Evolutionary conservation across 30 jellyfish, hydroid and myxozoan genomes (phyloP).

Genomic region (Catostylus mosaicus): DNA sequence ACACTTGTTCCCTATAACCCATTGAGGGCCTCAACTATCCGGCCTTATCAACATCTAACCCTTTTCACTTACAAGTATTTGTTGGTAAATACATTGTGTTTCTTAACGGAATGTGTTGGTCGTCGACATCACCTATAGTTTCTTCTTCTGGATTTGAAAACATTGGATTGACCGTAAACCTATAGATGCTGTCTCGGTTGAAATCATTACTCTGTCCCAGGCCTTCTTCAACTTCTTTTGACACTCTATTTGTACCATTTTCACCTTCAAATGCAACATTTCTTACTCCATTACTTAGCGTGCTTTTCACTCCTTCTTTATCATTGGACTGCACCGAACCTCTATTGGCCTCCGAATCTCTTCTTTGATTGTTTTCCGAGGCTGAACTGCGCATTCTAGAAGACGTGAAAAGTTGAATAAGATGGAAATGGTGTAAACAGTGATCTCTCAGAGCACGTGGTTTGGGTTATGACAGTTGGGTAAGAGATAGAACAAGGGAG

Average conservation of each 20-base stretch:
- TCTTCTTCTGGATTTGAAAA: slow-evolving; percentile 32
- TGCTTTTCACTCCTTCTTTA: not conserved
- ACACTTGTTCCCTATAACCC: too few species aligned
- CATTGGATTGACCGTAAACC: slow-evolving; percentile 53
- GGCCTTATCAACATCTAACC: too few species aligned
- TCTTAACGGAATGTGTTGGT: not conserved
- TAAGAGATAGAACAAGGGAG: too few species aligned
- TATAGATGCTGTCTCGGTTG: slow-evolving; percentile 36
- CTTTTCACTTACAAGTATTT: slow-evolving; percentile 8
- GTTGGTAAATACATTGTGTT: slow-evolving; percentile 29
- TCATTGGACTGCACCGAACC: not conserved
- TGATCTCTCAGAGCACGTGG: too few species aligned
- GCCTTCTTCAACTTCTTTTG: not conserved
- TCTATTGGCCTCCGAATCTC: not conserved
- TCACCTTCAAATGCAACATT: slow-evolving; percentile 14
- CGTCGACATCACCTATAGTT: not conserved
- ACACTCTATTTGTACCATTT: not conserved
- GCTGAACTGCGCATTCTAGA: not conserved
- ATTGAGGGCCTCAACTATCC: too few species aligned
- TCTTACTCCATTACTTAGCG: not conserved
- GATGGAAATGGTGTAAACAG: too few species aligned
- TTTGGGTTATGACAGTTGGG: too few species aligned
- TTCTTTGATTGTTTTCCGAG: not conserved
- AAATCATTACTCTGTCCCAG: not conserved
- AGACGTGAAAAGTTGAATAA: too few species aligned